Conservation (phyloP, 2,888 invertebrate species). For the Macrosiphum euphorbiae region DNA sequence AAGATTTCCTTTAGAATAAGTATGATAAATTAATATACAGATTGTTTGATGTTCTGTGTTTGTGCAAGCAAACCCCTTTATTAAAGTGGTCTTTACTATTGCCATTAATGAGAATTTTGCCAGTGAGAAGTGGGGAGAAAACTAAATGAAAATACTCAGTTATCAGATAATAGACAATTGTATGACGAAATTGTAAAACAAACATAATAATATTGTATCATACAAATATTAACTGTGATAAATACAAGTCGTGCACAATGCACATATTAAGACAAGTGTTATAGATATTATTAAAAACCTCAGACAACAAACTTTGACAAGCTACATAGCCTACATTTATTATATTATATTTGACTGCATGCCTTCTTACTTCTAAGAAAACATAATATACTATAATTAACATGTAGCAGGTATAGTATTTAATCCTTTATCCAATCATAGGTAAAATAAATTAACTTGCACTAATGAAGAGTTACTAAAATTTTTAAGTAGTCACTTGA, state of each 20-base stretch:
- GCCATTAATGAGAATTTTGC: conserved; percentile 17
- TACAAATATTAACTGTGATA: conserved; percentile 3
- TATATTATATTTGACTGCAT: neutral
- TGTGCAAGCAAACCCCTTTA: conserved; percentile 45
- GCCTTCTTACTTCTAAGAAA: neutral
- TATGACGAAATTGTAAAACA: neutral
- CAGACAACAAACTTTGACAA: neutral
- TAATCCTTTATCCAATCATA: neutral
- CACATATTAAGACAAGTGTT: neutral
- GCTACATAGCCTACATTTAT: neutral
- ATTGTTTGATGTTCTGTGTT: conserved; percentile 56
- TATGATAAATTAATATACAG: conserved; percentile 57
- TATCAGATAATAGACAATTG: conserved; percentile 13
- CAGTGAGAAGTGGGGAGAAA: neutral
- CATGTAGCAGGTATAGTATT: neutral
- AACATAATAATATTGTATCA: neutral
- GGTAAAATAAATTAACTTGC: neutral
- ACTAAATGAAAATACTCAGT: conserved; percentile 28
- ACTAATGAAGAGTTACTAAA: neutral
- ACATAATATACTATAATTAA: neutral
- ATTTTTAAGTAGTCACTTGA: neutral
- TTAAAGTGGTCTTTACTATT: conserved; percentile 36
- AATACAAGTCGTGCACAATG: too few species aligned
- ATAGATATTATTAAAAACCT: neutral
- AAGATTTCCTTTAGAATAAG: conserved; percentile 34